Evolutionary conservation across 2,797 vertebrate species (phyloP), one percentile per base, ranked within the genome.

Genomic region (Naso thynnoides): DNA sequence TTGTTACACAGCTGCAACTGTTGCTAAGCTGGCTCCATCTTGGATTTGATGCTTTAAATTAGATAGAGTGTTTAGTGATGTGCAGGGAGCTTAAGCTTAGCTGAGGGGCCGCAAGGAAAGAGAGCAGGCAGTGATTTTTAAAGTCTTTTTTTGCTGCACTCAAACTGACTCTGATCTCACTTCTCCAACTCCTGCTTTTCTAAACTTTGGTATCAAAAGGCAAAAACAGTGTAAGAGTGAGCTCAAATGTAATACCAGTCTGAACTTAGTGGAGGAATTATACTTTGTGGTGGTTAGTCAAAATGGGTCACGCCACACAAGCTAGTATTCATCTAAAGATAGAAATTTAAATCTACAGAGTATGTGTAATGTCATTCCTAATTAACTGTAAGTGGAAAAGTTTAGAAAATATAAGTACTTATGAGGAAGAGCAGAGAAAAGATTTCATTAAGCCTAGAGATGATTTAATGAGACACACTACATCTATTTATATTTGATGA

Each of bases 21-120:
- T 68, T 81, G 60, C 77, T 77, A 50, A 67, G 64, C 67, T 26
- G 45, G 58, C 61, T 48, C 55, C 44, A 54, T 57, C 80, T 69
- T 26, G 56, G 56, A 57, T 81, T 73, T 72, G 78, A 88, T 72
- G 72, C 69, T 65, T 73, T 48, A 73, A 79, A 84, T 89, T 82
- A 88, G 76, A 87, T 74, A 60, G 33, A 84, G 72, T 39, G 8
- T 86, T 78, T 70, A 73, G 66, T 76, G 81, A 70, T 64, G 81
- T 68, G 63, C 54, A 29, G 77, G 62, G 84, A 79, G 63, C 58
- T 73, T 80, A 83, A 86, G 61, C 58, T 50, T 58, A 45, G 73
- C 70, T 63, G 48, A 64, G 63, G 68, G 70, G 72, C 52, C 69
- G 24, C 10, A 14, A 47, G 59, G 59, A 21, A 56, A 59, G 15